A percentile compares a stretch with the other conserved stretches of the same genome.
Evolutionary conservation across 2,113 vertebrate species (phyloP).

Genomic region (Ascaphus truei): DNA sequence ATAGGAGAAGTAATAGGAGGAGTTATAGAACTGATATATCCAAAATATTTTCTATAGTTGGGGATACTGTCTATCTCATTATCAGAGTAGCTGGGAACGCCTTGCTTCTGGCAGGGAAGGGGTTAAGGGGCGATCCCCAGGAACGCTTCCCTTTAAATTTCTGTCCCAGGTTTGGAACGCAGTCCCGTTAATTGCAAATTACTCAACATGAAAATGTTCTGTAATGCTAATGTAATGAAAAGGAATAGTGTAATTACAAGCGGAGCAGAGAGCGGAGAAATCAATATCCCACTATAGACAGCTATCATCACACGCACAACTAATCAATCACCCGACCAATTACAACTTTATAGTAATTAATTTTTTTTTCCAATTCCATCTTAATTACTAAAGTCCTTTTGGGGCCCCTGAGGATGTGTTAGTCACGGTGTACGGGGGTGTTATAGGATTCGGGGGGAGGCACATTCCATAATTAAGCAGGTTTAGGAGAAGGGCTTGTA

Average conservation of each 20-base stretch:
- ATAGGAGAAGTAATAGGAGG: neutral
- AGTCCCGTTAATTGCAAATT: conserved; percentile 36
- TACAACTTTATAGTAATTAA: conserved; percentile 40
- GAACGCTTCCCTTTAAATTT: conserved; percentile 21
- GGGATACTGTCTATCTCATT: no score
- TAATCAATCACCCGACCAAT: conserved; percentile 37
- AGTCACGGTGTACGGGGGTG: conserved; percentile 8
- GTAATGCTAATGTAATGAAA: conserved; percentile 38
- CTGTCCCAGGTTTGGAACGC: conserved; percentile 12
- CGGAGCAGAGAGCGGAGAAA: conserved; percentile 4
- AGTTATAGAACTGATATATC: no score
- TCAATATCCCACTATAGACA: conserved; percentile 37
- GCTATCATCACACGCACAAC: conserved; percentile 35
- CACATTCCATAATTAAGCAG: no score
- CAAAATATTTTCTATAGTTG: no score
- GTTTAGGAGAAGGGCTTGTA: no score
- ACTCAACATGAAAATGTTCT: conserved; percentile 37
- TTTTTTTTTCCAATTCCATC: conserved; percentile 35
- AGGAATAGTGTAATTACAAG: conserved; percentile 38
- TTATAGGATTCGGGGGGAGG: no score
- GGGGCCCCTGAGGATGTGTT: conserved; percentile 23
- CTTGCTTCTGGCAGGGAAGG: neutral
- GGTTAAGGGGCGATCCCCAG: neutral
- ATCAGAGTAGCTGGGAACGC: no score
- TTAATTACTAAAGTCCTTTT: conserved; percentile 34